These are phyloP conservation scores for Brachyrhaphis roseni DNA, from an alignment of 2,797 vertebrate species.

Conservation along the genomic window DNA sequence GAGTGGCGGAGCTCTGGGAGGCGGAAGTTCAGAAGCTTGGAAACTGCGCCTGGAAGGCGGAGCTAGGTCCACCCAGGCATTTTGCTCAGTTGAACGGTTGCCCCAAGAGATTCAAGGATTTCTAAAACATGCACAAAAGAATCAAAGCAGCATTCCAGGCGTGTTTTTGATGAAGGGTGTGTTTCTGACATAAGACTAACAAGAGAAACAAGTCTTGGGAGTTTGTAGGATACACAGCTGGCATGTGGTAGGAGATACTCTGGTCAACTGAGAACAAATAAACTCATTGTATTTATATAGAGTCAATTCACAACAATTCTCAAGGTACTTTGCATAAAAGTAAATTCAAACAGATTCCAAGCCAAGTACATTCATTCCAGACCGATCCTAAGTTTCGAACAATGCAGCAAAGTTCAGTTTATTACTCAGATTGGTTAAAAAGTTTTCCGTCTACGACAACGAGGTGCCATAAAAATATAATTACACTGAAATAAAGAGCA, in stretches of 20 bases:
- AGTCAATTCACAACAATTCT: background rate
- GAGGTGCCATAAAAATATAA: background rate
- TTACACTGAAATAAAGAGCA: background rate
- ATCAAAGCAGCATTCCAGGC: too few species aligned
- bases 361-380: background rate
- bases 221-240: background rate
- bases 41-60: too few species aligned
- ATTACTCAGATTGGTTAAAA: background rate
- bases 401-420: background rate
- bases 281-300: background rate
- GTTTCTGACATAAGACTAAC: background rate
- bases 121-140: too few species aligned
- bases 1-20: too few species aligned
- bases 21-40: too few species aligned
- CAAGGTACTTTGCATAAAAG: background rate
- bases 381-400: background rate
- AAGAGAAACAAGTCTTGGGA: background rate
- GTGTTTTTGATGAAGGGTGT: too few species aligned
- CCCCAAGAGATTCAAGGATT: too few species aligned
- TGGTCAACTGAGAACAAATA: background rate
- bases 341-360: background rate
- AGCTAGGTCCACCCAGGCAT: too few species aligned
- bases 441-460: background rate
- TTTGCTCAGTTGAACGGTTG: too few species aligned
- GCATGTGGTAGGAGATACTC: background rate